Percentiles rank a stretch among this genome's conserved stretches.
These are phyloP conservation scores for Linnaemya tessellans DNA, from an alignment of 2,888 invertebrate genomes.

Conservation along the genomic window DNA sequence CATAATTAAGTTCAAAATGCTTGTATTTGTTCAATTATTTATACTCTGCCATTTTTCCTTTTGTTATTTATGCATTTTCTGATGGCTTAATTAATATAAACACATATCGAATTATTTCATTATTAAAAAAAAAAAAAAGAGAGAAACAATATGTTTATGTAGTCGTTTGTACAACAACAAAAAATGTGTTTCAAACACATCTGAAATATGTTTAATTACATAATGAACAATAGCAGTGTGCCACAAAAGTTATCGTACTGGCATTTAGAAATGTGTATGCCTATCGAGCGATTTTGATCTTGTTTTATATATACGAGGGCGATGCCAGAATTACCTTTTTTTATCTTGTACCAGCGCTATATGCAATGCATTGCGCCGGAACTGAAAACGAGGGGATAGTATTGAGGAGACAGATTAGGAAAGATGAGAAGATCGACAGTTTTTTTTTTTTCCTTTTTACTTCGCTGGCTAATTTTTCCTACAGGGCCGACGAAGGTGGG, in stretches of 20 bases:
- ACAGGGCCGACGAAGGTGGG: no score
- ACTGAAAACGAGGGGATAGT: no score
- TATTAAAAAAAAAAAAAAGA: neutral
- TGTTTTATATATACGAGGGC: no score
- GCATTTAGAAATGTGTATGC: no score
- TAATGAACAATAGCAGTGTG: conserved; percentile 14
- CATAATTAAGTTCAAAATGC: conserved; percentile 32
- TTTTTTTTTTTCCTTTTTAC: no score
- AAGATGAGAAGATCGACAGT: no score
- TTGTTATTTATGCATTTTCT: conserved; percentile 10
- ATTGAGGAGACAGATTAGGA: no score
- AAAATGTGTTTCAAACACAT: conserved; percentile 13
- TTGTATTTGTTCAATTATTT: conserved; percentile 42
- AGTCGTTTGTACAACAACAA: neutral
- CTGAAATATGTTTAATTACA: conserved; percentile 2
- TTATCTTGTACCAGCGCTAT: no score
- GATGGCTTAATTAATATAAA: conserved; percentile 44
- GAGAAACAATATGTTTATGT: neutral
- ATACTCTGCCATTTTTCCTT: neutral
- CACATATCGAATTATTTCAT: conserved; percentile 38
- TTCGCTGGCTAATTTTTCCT: no score
- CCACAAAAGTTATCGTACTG: neutral
- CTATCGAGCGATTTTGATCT: no score
- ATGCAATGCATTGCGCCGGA: no score
- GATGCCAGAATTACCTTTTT: neutral